Evolutionary conservation across 2,797 vertebrate genomes (phyloP).

Genomic region (Danio kyathit): DNA sequence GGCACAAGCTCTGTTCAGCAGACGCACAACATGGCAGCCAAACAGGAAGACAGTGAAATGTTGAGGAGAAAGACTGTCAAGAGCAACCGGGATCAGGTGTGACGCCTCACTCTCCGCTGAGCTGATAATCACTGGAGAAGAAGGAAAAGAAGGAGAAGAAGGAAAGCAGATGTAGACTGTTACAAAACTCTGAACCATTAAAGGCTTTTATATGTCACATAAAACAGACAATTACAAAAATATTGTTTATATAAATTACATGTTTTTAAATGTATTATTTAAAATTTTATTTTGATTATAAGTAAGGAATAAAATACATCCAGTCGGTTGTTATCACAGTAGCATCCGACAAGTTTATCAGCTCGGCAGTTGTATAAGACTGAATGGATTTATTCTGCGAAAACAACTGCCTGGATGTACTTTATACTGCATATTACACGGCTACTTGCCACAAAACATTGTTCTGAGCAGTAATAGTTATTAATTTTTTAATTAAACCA

Average conservation of each 20-base stretch:
- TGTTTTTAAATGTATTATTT: too few relatives aligned
- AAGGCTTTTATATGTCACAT: neutral
- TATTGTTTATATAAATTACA: neutral
- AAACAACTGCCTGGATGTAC: too few relatives aligned
- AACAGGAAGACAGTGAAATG: conserved; percentile 82
- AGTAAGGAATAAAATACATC: too few relatives aligned
- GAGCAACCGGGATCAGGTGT: conserved; percentile 74
- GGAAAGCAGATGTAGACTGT: conserved; percentile 24
- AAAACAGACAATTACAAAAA: neutral
- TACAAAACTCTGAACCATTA: neutral
- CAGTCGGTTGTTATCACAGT: too few relatives aligned
- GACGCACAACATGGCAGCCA: conserved; percentile 79
- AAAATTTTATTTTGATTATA: too few relatives aligned
- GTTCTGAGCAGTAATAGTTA: too few relatives aligned
- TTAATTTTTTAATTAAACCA: too few relatives aligned
- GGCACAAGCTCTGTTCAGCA: conserved; percentile 71
- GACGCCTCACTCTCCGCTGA: conserved; percentile 42
- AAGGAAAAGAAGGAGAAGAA: conserved; percentile 52
- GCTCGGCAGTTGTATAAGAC: too few relatives aligned
- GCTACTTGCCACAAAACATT: too few relatives aligned
- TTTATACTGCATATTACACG: too few relatives aligned
- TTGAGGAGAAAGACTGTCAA: conserved; percentile 81
- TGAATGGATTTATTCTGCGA: too few relatives aligned
- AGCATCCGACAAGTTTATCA: too few relatives aligned
- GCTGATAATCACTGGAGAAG: conserved; percentile 59